These are phyloP conservation scores for Brachypalpus laphriformis DNA, from an alignment of 2,888 invertebrate genomes.

Conservation along the genomic window DNA sequence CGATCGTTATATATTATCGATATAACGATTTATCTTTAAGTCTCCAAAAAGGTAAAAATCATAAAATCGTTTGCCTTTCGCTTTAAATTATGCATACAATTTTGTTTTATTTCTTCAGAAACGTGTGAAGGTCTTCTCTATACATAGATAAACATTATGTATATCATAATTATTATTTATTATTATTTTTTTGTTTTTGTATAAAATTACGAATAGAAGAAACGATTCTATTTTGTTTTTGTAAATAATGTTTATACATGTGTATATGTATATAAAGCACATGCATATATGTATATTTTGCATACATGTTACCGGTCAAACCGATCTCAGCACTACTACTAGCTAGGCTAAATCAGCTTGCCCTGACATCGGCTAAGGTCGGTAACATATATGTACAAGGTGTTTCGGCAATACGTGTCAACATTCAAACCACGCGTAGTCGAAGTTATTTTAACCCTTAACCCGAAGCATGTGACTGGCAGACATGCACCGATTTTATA, in stretches of 20 bases:
- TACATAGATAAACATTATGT: background rate
- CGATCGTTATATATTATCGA: conserved; percentile 3
- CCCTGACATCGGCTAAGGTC: no score
- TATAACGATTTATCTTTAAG: conserved; percentile 18
- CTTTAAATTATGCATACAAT: background rate
- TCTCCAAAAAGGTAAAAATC: background rate
- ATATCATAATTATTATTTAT: background rate
- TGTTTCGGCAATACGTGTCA: no score
- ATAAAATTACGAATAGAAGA: conserved; percentile 20
- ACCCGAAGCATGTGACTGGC: no score
- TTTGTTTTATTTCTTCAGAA: background rate
- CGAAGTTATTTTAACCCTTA: no score
- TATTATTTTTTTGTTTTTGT: background rate
- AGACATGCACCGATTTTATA: no score
- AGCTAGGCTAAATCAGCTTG: no score
- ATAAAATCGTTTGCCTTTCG: conserved; percentile 4
- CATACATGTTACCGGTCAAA: no score
- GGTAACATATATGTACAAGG: no score
- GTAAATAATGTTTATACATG: background rate
- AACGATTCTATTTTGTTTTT: background rate
- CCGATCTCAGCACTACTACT: no score
- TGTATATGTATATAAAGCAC: background rate
- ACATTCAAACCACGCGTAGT: no score
- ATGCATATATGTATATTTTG: background rate
- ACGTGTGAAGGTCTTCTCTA: background rate